Base-by-base conservation (phyloP, 2,888 invertebrate species). In the Linnaemya vulpina region DNA sequence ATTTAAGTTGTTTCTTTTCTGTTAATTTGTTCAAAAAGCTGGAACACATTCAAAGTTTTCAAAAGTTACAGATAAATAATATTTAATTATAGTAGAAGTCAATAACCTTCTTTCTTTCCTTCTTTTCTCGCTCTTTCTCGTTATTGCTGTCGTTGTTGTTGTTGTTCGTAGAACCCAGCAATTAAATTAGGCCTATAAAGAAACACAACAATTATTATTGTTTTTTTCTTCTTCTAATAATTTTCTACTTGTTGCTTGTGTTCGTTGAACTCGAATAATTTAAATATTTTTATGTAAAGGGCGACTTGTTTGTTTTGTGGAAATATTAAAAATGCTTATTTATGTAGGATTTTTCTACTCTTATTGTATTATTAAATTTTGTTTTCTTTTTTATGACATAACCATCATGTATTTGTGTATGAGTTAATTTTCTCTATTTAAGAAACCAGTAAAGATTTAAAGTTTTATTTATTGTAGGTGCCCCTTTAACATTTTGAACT, bases 141-240 rank as follows among this genome's bases (percentile, higher is more conserved):
- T n/a, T n/a, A n/a, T 25, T 65, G 58, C 13, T 40, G 58, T 63
- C 25, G 46, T 35, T 38, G 46, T 35, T 49, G 10, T 67, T 30
- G 30, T 46, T 67, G 40, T 76, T 67, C 55, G 43, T 76, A 55
- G 55, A 76, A 55, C 65, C 35, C 46, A 60, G 43, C 68, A 74
- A 67, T 40, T 62, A 53, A 80, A 68, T 80, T 67, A 60, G 60
- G 74, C 80, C 67, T 74, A 68, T 67, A 68, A 67, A 80, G 17
- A 20, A 25, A 25, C 55, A 77, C 15, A 38, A 58, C 3, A 51
- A 43, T n/a, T 49, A 71, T 62, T 49, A 40, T n/a, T 46, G 3
- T 38, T 20, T 9, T 25, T 67, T 65, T 17, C 11, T 9, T 17
- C 40, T 55, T 43, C 9, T 20, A 43, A 67, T n/a, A 63, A 49